Evolutionary conservation across 2,113 vertebrate genomes (phyloP).

Genomic region (Urocolius indicus): DNA sequence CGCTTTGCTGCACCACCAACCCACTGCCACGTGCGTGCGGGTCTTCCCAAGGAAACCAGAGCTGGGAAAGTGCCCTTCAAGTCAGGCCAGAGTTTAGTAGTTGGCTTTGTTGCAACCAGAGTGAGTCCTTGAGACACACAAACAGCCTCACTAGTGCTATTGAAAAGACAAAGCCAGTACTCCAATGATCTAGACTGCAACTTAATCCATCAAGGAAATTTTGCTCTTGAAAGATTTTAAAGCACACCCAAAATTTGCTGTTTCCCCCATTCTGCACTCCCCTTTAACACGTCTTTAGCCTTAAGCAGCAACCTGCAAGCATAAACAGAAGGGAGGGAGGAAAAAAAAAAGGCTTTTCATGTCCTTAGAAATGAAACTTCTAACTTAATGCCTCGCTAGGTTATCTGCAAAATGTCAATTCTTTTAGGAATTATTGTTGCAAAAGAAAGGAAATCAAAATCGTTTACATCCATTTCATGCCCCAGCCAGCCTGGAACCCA

Average conservation of each 20-base stretch:
- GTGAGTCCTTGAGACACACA: accelerated
- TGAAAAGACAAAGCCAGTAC: not conserved
- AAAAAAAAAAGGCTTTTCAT: not conserved
- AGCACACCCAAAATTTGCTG: accelerated
- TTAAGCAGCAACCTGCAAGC: not conserved
- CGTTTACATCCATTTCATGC: not conserved
- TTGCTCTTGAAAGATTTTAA: not conserved
- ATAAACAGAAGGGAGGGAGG: accelerated
- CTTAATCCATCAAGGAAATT: accelerated
- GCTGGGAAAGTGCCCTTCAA: accelerated
- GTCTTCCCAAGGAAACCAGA: not conserved
- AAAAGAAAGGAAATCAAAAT: not conserved
- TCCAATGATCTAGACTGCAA: accelerated
- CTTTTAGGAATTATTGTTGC: not conserved
- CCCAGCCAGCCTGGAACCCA: not conserved
- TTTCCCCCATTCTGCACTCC: accelerated
- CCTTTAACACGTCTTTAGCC: not conserved
- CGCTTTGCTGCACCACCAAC: accelerated
- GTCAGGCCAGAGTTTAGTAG: accelerated
- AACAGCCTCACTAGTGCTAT: accelerated
- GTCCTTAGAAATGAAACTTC: not conserved
- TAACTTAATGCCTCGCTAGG: not conserved
- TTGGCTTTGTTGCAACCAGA: accelerated
- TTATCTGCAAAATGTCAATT: not conserved
- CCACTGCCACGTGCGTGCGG: accelerated